Conservation (phyloP, 2,888 invertebrate species). For the Melanostoma mellinum region DNA sequence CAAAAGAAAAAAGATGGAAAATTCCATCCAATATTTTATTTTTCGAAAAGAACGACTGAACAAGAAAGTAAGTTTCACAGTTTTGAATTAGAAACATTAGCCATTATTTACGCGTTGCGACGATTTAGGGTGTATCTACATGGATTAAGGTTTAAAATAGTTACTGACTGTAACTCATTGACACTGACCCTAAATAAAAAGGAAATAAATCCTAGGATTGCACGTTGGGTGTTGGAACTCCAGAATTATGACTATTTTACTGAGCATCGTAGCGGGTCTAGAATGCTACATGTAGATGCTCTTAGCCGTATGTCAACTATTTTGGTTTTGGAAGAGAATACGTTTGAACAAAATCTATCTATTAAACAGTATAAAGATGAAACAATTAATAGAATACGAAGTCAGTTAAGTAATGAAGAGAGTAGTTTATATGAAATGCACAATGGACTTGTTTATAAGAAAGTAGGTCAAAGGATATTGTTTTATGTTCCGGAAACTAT, state of each 20-base stretch:
- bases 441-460: slow-evolving; percentile 24
- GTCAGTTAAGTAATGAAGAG: neutral
- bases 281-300: slow-evolving; percentile 54
- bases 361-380: neutral
- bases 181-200: slow-evolving; percentile 62
- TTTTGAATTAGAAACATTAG: slow-evolving; percentile 10
- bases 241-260: slow-evolving; percentile 69
- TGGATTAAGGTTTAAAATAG: slow-evolving; percentile 45
- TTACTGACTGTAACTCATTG: slow-evolving; percentile 41
- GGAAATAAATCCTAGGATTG: slow-evolving; percentile 73
- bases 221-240: slow-evolving; percentile 70
- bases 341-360: neutral
- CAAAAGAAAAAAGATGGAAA: slow-evolving; percentile 28
- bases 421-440: neutral
- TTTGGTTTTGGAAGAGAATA: neutral
- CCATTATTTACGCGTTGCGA: slow-evolving; percentile 18
- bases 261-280: slow-evolving; percentile 67
- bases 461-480: slow-evolving; percentile 26
- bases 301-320: slow-evolving; percentile 1
- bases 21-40: slow-evolving; percentile 41
- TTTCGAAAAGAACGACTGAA: slow-evolving; percentile 40
- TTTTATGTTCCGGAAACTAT: slow-evolving; percentile 56
- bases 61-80: slow-evolving; percentile 47
- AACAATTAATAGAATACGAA: neutral
- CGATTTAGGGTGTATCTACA: slow-evolving; percentile 3